Conservation (phyloP, 2,113 vertebrate species). For the Nycticebus coucang region DNA sequence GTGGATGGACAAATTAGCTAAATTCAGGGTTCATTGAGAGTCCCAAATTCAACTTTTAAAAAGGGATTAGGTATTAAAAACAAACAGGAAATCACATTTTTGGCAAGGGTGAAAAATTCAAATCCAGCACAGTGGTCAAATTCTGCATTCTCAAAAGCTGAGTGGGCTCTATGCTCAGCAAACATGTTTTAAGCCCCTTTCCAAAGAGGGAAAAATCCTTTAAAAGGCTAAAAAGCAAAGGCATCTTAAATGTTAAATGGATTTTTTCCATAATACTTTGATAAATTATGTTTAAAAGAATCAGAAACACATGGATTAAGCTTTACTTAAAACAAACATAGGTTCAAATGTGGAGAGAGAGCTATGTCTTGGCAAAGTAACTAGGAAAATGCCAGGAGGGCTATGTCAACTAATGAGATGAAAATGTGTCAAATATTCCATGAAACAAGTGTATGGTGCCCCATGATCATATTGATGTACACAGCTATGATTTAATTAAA, state of each 20-base stretch:
- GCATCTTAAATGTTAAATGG: slow-evolving; percentile 40
- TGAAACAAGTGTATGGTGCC: no score
- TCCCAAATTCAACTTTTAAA: slow-evolving; percentile 33
- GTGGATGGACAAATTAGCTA: neutral
- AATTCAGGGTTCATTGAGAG: slow-evolving; percentile 3
- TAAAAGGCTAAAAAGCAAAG: slow-evolving; percentile 61
- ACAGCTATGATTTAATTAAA: no score
- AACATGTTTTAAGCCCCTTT: neutral
- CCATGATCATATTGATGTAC: no score
- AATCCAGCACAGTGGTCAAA: slow-evolving; percentile 34
- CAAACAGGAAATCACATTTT: slow-evolving; percentile 63
- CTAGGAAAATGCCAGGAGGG: no score
- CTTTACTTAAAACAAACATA: slow-evolving; percentile 77
- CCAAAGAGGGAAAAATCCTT: slow-evolving; percentile 37
- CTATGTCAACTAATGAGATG: no score
- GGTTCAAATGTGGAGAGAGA: slow-evolving; percentile 58
- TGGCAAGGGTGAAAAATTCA: slow-evolving; percentile 56
- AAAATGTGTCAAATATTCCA: no score
- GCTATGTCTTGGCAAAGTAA: no score
- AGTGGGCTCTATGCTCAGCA: neutral
- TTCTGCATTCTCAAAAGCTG: slow-evolving; percentile 18
- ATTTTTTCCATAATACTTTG: slow-evolving; percentile 44
- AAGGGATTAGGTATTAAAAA: slow-evolving; percentile 28
- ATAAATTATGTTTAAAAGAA: slow-evolving; percentile 71
- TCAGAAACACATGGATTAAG: slow-evolving; percentile 79